phyloP scores from a whole-genome alignment of 1,140 invertebrate species.

The Scaptomyza montana region DNA sequence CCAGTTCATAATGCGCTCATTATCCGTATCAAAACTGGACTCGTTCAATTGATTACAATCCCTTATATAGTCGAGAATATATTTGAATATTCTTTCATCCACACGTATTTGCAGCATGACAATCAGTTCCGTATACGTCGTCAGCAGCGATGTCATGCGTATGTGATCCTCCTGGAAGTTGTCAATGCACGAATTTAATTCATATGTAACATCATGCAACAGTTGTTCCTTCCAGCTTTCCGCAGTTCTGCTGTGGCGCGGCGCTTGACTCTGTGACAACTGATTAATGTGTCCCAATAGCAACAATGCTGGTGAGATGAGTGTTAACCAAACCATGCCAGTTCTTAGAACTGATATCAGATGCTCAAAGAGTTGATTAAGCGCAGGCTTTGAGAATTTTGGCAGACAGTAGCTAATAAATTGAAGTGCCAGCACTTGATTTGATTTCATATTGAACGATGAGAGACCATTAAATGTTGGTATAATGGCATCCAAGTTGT shows the following conservation, averaged over 20 bases:
- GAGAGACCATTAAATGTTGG: slow-evolving; percentile 61
- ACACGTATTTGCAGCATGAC: slow-evolving; percentile 45
- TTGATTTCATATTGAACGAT: slow-evolving; percentile 68
- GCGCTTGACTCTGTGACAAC: slow-evolving; percentile 55
- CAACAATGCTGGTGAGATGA: slow-evolving; percentile 60
- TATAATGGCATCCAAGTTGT: slow-evolving; percentile 70
- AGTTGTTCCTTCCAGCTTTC: slow-evolving; percentile 50
- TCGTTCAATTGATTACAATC: slow-evolving; percentile 64
- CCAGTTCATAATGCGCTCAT: slow-evolving; percentile 76
- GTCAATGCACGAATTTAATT: slow-evolving; percentile 16
- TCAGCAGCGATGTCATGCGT: slow-evolving; percentile 54
- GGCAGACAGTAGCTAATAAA: slow-evolving; percentile 55
- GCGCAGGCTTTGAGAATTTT: slow-evolving; percentile 68
- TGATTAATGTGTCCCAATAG: slow-evolving; percentile 57
- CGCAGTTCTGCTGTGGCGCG: not conserved
- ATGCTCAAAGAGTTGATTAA: slow-evolving; percentile 68
- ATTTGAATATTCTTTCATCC: slow-evolving; percentile 45
- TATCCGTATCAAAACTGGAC: slow-evolving; percentile 70
- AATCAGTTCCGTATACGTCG: slow-evolving; percentile 71
- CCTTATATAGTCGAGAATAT: slow-evolving; percentile 69
- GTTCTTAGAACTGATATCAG: slow-evolving; percentile 47
- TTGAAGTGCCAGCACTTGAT: slow-evolving; percentile 62
- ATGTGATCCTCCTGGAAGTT: slow-evolving; percentile 57
- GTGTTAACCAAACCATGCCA: slow-evolving; percentile 61
- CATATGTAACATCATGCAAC: slow-evolving; percentile 41